phyloP scores from a whole-genome alignment of 2,113 vertebrate species.

The Mirounga angustirostris region DNA sequence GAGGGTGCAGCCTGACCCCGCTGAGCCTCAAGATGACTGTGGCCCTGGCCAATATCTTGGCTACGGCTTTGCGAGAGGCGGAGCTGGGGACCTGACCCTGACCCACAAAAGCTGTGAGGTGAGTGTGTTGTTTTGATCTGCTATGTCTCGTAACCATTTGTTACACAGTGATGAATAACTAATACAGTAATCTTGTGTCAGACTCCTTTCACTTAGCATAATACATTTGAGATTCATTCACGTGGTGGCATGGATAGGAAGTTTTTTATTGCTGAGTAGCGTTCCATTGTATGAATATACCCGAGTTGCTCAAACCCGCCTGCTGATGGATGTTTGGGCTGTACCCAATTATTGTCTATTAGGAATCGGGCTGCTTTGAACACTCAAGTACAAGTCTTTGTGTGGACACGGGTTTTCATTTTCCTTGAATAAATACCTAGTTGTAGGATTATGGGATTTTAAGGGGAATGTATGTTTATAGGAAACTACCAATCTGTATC shows the following conservation, averaged over 20 bases:
- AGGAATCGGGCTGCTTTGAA: not conserved
- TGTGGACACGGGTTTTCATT: not conserved
- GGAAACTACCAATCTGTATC: not conserved
- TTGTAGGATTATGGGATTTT: not conserved
- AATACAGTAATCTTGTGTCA: accelerated
- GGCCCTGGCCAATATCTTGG: not conserved
- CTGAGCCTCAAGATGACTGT: too few relatives aligned
- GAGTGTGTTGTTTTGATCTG: not conserved
- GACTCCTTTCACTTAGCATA: not conserved
- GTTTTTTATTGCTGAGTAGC: not conserved
- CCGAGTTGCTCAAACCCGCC: not conserved
- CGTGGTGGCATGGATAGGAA: accelerated
- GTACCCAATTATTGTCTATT: not conserved
- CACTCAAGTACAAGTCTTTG: not conserved
- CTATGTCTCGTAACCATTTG: accelerated
- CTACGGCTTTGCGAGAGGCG: not conserved
- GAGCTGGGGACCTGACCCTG: not conserved
- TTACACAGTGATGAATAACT: not conserved
- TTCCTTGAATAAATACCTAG: not conserved
- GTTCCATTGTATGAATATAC: accelerated
- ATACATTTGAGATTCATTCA: not conserved
- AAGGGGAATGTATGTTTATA: not conserved
- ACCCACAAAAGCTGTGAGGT: not conserved
- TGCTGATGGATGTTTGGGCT: not conserved
- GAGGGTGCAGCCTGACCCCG: not conserved